Evolutionary conservation across 2,888 invertebrate genomes (phyloP).

Genomic region (Carabus problematicus): DNA sequence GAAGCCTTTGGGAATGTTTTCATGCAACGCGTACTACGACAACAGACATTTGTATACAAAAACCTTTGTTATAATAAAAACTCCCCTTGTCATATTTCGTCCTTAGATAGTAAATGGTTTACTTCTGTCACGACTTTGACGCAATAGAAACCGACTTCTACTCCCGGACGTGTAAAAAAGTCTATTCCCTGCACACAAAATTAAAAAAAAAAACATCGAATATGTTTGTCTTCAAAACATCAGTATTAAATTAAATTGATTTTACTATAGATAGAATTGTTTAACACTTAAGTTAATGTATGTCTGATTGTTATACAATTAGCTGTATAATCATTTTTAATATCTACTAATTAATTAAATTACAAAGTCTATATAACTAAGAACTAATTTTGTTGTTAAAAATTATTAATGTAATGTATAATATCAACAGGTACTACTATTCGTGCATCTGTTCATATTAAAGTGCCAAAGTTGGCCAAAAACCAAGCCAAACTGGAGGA

Average conservation of each 20-base stretch:
- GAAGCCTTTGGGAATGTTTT: no score
- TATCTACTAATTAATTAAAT: no score
- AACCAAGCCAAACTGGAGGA: constrained; percentile 63
- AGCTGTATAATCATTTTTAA: background rate
- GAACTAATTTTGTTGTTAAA: constrained; percentile 1
- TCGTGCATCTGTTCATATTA: constrained; percentile 74
- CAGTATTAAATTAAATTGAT: background rate
- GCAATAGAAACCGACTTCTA: no score
- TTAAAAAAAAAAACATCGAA: background rate
- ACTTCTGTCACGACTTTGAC: no score
- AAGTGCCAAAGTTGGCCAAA: constrained; percentile 66
- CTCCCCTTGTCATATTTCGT: no score
- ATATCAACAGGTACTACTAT: constrained; percentile 68
- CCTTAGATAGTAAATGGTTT: no score
- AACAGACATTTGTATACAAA: no score
- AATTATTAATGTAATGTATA: constrained; percentile 30
- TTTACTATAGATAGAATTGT: background rate
- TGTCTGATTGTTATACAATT: background rate
- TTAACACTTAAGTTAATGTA: background rate
- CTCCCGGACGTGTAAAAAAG: no score
- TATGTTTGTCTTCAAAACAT: constrained; percentile 12
- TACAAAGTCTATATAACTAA: background rate
- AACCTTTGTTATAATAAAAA: no score
- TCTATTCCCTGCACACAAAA: no score
- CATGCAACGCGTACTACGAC: no score